Evolutionary conservation across 2,888 invertebrate genomes (phyloP).

Genomic region (Lasioglossum vierecki): DNA sequence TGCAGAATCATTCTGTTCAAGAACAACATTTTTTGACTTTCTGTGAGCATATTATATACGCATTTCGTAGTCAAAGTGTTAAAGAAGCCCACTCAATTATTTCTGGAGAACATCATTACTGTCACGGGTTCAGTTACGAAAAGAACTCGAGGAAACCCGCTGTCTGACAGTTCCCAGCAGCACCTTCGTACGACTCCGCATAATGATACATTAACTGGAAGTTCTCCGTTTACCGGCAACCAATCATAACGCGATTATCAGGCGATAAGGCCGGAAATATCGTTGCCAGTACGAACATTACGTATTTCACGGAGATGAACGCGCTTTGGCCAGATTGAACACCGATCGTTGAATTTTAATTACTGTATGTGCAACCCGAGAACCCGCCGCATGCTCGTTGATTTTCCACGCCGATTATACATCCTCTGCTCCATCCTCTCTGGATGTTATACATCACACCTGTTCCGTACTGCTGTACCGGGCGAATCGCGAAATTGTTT

Average conservation of each 20-base stretch:
- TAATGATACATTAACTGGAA: constrained; percentile 53
- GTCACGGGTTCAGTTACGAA: constrained; percentile 46
- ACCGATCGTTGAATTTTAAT: constrained; percentile 62
- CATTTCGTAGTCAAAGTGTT: neutral
- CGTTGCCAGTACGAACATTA: constrained; percentile 26
- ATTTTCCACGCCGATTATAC: constrained; percentile 60
- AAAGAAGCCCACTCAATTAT: neutral
- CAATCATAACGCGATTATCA: constrained; percentile 51
- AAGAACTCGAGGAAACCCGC: constrained; percentile 34
- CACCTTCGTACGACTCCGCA: constrained; percentile 31
- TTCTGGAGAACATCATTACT: constrained; percentile 21
- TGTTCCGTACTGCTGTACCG: constrained; percentile 30
- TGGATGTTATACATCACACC: constrained; percentile 31
- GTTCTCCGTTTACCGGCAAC: constrained; percentile 54
- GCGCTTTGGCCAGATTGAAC: constrained; percentile 41
- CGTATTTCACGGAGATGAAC: constrained; percentile 54
- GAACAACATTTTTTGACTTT: no score
- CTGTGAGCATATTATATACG: no score
- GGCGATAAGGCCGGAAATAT: constrained; percentile 46
- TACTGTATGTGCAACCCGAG: constrained; percentile 57
- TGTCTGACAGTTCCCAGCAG: constrained; percentile 43
- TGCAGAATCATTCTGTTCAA: no score
- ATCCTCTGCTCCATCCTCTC: constrained; percentile 20
- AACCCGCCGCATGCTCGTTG: constrained; percentile 41
- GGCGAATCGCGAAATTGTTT: neutral